Evolutionary conservation across 2,113 vertebrate genomes (phyloP).

Genomic region (Stigmatopora nigra): DNA sequence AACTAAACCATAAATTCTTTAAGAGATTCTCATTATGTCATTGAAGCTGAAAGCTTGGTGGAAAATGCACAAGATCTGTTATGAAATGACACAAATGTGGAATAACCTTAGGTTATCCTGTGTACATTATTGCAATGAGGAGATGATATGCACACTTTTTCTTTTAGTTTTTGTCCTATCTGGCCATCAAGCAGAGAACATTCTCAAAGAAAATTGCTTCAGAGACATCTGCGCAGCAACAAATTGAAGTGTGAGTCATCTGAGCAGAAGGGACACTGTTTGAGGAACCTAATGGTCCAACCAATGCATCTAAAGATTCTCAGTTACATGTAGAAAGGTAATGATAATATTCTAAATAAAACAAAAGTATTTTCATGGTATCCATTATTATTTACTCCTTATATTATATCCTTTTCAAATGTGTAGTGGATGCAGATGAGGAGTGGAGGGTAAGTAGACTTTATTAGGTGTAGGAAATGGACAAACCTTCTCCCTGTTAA

Average conservation of each 20-base stretch:
- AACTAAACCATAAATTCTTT: too few relatives aligned
- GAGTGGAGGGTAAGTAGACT: constrained; percentile 37
- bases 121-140: too few relatives aligned
- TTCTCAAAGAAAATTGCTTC: constrained; percentile 54
- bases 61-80: too few relatives aligned
- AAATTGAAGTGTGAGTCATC: constrained; percentile 48
- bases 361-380: neutral
- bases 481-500: constrained; percentile 62
- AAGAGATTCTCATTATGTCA: too few relatives aligned
- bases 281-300: constrained; percentile 39
- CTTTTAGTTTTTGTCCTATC: too few relatives aligned
- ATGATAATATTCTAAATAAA: neutral
- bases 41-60: too few relatives aligned
- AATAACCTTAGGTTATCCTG: too few relatives aligned
- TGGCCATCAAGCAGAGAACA: constrained; percentile 20
- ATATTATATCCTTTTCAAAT: neutral
- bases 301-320: constrained; percentile 49
- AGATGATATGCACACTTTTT: too few relatives aligned
- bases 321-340: constrained; percentile 1
- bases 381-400: neutral
- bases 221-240: constrained; percentile 61
- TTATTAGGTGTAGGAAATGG: constrained; percentile 67
- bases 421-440: constrained; percentile 6
- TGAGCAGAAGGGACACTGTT: constrained; percentile 41
- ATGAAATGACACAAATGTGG: too few relatives aligned